Base-by-base conservation (phyloP, 2,113 vertebrate species). In the Lamprotornis superbus region DNA sequence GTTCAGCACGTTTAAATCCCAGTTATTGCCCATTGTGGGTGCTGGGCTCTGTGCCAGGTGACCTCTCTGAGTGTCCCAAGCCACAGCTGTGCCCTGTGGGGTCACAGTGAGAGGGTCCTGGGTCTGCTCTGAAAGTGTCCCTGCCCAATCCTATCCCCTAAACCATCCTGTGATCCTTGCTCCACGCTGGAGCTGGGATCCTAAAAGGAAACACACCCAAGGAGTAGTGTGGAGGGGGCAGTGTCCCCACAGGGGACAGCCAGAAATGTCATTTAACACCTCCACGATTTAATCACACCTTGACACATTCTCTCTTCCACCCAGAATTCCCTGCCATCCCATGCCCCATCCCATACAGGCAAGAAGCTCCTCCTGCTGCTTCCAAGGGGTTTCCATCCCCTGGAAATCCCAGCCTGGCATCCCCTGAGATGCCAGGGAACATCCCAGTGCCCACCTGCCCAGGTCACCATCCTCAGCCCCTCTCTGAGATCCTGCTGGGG, bases 181-280 rank as follows among this genome's bases (percentile, higher is more conserved):
- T 67, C 30, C 4, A 0, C 8, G 22, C 24, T 65, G 52, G 12
- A 75, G 49, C 20, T 1, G 8, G n/a, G 15, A 50, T 68, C 69
- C 78, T 5, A 4, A 25, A 60, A 5, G 7, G 20, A 55, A 83
- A n/a, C 25, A 1, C 3, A 5, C 61, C 12, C 2, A 0, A 21
- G 57, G 40, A 56, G 33, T 0, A 0, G 37, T 1, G 9, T 4
- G 3, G 57, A 39, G 18, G 8, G 25, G 21, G 12, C 22, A 12
- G 39, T 0, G 0, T 30, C n/a, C n/a, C 25, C 0, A 0, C 18
- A 17, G 11, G 14, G 12, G 30, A 5, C 65, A 49, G 27, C 6
- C n/a, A 35, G 24, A 33, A 69, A 9, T 10, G 3, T 17, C n/a
- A 15, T 49, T 33, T 22, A 9, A 30, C 7, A 20, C 40, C 13